These are phyloP conservation scores for Hirudinaria manillensis DNA, from an alignment of 2,888 invertebrate genomes.

Conservation along the genomic window DNA sequence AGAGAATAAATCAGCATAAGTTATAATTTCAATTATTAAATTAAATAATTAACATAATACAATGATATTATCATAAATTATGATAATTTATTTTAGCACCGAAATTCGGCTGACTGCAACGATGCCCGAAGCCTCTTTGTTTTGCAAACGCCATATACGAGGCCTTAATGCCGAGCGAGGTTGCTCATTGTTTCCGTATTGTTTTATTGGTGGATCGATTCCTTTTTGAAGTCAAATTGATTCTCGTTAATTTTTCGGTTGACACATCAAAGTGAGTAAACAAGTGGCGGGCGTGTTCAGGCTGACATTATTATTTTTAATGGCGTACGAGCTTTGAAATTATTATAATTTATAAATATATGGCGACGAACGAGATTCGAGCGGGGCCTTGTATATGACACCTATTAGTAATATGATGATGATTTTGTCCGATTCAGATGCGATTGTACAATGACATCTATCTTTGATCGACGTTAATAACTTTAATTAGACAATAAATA, in stretches of 20 bases:
- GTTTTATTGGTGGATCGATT: background rate
- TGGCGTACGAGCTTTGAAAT: slow-evolving; percentile 17
- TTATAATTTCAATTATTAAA: too few relatives aligned
- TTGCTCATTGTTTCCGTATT: slow-evolving; percentile 5
- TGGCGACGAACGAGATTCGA: slow-evolving; percentile 19
- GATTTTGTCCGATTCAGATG: background rate
- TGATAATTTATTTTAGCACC: slow-evolving; percentile 9
- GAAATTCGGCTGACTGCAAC: slow-evolving; percentile 6
- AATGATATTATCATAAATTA: slow-evolving; percentile 10
- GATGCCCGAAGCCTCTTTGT: slow-evolving; percentile 16
- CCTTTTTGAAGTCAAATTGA: background rate
- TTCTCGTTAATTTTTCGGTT: background rate
- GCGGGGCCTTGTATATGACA: slow-evolving; percentile 12
- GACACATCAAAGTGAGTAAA: slow-evolving; percentile 7
- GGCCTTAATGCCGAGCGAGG: slow-evolving; percentile 5
- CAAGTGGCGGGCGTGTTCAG: slow-evolving; percentile 9
- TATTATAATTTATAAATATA: slow-evolving; percentile 27
- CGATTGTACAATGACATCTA: background rate
- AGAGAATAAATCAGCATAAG: too few relatives aligned
- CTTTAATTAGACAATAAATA: too few relatives aligned
- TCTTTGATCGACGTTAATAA: background rate
- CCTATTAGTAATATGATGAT: slow-evolving; percentile 15
- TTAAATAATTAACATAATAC: slow-evolving; percentile 5
- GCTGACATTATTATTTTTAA: slow-evolving; percentile 7
- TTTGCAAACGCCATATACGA: slow-evolving; percentile 18